Conservation (phyloP, 2,797 vertebrate species). For the Lagocephalus sceleratus region DNA sequence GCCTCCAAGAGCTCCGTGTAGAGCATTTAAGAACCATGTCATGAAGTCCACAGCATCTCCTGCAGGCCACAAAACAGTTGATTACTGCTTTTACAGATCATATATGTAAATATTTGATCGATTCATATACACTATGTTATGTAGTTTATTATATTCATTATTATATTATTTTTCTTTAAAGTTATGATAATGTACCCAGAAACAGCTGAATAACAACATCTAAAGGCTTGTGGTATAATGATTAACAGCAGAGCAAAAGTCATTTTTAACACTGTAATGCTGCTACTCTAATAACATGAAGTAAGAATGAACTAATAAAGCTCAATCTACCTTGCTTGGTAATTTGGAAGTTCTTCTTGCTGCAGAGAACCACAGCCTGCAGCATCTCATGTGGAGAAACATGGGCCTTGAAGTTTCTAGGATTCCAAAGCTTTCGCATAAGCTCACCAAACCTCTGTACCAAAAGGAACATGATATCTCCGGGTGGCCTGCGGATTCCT, state of each 20-base stretch:
- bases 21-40: slow-evolving; percentile 95
- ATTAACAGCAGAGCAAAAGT: too few species aligned
- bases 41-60: slow-evolving; percentile 96
- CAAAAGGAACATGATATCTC: slow-evolving; percentile 96
- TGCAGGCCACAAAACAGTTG: slow-evolving; percentile 48
- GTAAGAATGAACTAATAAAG: too few species aligned
- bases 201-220: too few species aligned
- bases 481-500: slow-evolving; percentile 87
- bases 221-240: too few species aligned
- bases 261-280: too few species aligned
- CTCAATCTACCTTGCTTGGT: slow-evolving; percentile 86
- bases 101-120: too few species aligned
- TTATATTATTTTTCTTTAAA: too few species aligned
- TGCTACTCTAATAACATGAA: too few species aligned
- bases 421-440: slow-evolving; percentile 98
- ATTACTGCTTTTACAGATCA: slow-evolving; percentile 1
- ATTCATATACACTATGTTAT: too few species aligned
- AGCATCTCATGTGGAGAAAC: slow-evolving; percentile 98
- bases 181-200: too few species aligned
- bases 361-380: slow-evolving; percentile 96
- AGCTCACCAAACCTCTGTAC: slow-evolving; percentile 97
- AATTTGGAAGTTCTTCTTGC: slow-evolving; percentile 98
- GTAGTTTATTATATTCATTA: too few species aligned
- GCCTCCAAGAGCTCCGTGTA: slow-evolving; percentile 91
- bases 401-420: slow-evolving; percentile 95